Evolutionary conservation across 1,140 invertebrate genomes (phyloP).

Genomic region (Melitaea cinxia): DNA sequence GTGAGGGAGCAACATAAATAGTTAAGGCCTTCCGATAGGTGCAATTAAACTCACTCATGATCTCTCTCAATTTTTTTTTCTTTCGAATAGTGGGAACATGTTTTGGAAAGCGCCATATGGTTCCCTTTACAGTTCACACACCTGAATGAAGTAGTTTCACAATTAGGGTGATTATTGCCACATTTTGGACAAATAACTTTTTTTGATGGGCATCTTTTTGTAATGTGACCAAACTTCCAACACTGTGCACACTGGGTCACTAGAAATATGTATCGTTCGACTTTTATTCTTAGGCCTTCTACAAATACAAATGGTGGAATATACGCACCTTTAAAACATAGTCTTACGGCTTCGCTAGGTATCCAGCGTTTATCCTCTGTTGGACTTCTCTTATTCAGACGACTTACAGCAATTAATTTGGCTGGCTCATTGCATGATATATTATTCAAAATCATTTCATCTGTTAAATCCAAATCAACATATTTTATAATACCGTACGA

Average conservation of each 20-base stretch:
- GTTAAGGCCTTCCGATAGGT: constrained; percentile 13
- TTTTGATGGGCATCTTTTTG: constrained; percentile 13
- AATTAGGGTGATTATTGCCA: constrained; percentile 20
- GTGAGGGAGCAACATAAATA: constrained; percentile 18
- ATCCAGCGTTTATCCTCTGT: constrained; percentile 17
- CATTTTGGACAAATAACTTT: constrained; percentile 27
- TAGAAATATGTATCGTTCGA: too few species aligned
- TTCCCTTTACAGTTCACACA: constrained; percentile 26
- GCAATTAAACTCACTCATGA: constrained; percentile 27
- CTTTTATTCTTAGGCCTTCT: too few species aligned
- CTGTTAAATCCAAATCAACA: constrained; percentile 21
- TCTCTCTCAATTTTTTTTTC: constrained; percentile 25
- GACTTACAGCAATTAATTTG: constrained; percentile 13
- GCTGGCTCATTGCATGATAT: constrained; percentile 6
- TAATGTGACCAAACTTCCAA: constrained; percentile 20
- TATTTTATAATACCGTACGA: constrained; percentile 30
- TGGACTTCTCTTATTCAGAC: constrained; percentile 8
- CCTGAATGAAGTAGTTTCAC: constrained; percentile 19
- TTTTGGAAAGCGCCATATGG: constrained; percentile 25
- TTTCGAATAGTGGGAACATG: constrained; percentile 17
- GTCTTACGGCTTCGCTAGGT: too few species aligned
- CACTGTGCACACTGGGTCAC: too few species aligned
- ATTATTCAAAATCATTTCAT: constrained; percentile 18
- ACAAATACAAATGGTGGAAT: too few species aligned
- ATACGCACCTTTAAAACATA: too few species aligned